phyloP scores from a whole-genome alignment of 2,113 vertebrate genomes.

The Gila orcuttii region DNA sequence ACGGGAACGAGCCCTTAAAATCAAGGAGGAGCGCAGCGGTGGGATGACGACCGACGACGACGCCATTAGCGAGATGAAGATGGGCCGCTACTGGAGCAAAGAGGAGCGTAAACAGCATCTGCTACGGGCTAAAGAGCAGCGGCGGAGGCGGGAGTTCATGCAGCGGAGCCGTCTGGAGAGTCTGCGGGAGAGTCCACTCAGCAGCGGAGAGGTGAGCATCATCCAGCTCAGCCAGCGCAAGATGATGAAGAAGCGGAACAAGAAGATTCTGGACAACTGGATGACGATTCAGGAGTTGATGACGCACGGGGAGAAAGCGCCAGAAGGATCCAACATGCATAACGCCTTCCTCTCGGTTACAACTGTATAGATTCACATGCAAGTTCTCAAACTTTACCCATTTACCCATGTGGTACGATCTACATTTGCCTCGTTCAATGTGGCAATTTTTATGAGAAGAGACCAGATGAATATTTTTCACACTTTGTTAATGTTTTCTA shows the following conservation, averaged over 20 bases:
- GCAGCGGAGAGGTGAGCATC: constrained; percentile 88
- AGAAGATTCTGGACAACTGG: constrained; percentile 99
- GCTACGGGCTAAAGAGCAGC: constrained; percentile 91
- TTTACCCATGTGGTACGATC: constrained; percentile 85
- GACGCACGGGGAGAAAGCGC: constrained; percentile 93
- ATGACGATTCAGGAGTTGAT: constrained; percentile 99
- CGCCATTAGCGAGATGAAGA: constrained; percentile 96
- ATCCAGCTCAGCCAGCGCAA: constrained; percentile 98
- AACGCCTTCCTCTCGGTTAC: constrained; percentile 98
- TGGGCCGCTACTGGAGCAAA: constrained; percentile 97
- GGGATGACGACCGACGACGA: constrained; percentile 96
- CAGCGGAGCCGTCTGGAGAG: constrained; percentile 93
- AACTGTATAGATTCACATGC: constrained; percentile 83
- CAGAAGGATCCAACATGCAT: constrained; percentile 88
- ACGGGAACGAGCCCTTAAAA: constrained; percentile 93
- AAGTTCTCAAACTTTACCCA: constrained; percentile 74
- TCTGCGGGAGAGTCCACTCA: constrained; percentile 89
- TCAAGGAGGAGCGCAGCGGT: constrained; percentile 93
- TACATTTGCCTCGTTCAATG: constrained; percentile 98
- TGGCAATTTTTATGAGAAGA: constrained; percentile 89
- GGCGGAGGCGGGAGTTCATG: constrained; percentile 91
- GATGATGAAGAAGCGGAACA: constrained; percentile 99
- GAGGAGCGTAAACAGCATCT: constrained; percentile 96
- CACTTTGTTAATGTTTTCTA: constrained; percentile 95
- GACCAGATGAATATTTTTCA: constrained; percentile 86